These are phyloP conservation scores for Raphicerus campestris DNA, from an alignment of 2,113 vertebrate species.

Conservation along the genomic window DNA sequence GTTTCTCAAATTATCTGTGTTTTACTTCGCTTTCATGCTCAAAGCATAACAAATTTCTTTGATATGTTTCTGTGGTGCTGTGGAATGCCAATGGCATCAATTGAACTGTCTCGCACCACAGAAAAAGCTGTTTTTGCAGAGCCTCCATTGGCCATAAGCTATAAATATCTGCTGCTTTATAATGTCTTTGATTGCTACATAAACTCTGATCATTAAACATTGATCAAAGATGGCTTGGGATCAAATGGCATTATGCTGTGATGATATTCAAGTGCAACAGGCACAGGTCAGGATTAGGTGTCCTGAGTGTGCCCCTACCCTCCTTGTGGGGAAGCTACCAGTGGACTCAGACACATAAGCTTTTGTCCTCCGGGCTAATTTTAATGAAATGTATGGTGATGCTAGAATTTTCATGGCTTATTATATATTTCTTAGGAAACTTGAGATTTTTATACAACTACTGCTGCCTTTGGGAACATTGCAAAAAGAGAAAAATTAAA, in stretches of 20 bases:
- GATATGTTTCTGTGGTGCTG: slow-evolving; percentile 79
- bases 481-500: not conserved
- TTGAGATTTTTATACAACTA: not conserved
- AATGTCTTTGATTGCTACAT: slow-evolving; percentile 72
- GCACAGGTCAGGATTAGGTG: not conserved
- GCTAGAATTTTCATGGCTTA: not conserved
- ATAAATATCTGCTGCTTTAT: slow-evolving; percentile 78
- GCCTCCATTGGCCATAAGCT: slow-evolving; percentile 78
- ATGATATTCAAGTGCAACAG: slow-evolving; percentile 46
- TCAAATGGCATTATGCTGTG: slow-evolving; percentile 75
- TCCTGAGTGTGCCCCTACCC: not conserved
- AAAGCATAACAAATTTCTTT: slow-evolving; percentile 81
- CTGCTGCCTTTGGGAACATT: not conserved
- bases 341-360: not conserved
- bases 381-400: not conserved
- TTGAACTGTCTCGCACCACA: slow-evolving; percentile 67
- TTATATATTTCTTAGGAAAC: not conserved
- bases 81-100: slow-evolving; percentile 77
- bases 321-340: not conserved
- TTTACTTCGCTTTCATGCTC: slow-evolving; percentile 83
- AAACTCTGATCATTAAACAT: slow-evolving; percentile 80
- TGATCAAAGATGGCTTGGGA: slow-evolving; percentile 79
- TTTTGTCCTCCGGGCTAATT: not conserved
- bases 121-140: slow-evolving; percentile 74
- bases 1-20: slow-evolving; percentile 81